A percentile compares a stretch with the other conserved stretches of the same genome.
Evolutionary conservation across 2,797 vertebrate genomes (phyloP).

Genomic region (Spondyliosoma cantharus): DNA sequence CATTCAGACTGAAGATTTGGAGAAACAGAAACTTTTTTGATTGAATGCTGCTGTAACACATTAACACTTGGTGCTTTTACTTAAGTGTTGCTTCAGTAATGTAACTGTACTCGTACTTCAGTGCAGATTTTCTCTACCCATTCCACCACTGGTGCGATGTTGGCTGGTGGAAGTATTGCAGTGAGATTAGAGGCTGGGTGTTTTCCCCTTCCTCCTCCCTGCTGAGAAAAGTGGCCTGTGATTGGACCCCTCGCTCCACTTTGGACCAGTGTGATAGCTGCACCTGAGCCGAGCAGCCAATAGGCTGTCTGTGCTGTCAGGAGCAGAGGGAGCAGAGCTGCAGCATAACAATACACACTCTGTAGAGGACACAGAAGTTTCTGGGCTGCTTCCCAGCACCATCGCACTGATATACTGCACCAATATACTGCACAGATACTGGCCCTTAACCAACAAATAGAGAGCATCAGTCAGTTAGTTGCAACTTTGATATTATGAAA

Average conservation of each 20-base stretch:
- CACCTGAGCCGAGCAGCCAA: constrained; percentile 71
- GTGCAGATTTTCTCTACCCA: no score
- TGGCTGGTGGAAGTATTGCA: constrained; percentile 15
- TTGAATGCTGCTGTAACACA: no score
- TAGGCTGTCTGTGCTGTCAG: constrained; percentile 22
- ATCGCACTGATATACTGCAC: constrained; percentile 11
- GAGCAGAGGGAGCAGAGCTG: constrained; percentile 23
- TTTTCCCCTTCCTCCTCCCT: constrained; percentile 20
- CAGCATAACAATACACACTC: constrained; percentile 36
- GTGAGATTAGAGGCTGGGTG: constrained; percentile 16
- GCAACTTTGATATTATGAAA: background rate
- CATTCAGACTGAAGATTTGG: no score
- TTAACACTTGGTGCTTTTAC: no score
- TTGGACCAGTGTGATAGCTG: constrained; percentile 51
- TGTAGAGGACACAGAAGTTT: constrained; percentile 39
- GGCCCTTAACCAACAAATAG: constrained; percentile 19
- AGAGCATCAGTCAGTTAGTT: background rate
- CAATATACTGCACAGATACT: background rate
- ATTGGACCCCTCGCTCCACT: constrained; percentile 57
- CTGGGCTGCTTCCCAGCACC: constrained; percentile 18
- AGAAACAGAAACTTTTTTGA: no score
- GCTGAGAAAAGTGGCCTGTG: constrained; percentile 36
- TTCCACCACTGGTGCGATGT: no score
- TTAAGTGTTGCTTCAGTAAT: no score
- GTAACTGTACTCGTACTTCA: no score